Base-by-base conservation (phyloP, 30 jellyfish, hydroid and myxozoan genomes). In the Pelagia noctiluca region DNA sequence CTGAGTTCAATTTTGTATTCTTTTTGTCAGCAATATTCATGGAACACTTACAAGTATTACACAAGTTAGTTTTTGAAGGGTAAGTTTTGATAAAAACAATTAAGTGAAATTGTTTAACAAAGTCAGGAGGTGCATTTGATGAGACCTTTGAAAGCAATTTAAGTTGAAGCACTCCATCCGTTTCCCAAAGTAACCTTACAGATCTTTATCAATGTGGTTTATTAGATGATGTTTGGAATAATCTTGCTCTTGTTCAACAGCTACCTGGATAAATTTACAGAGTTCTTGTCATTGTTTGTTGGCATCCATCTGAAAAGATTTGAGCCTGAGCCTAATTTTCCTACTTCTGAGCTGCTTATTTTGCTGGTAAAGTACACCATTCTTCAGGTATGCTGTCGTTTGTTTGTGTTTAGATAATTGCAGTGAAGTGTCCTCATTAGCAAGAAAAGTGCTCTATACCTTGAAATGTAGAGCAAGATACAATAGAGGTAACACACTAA, bases 241-340 rank as follows among this genome's bases (percentile, higher is more conserved):
- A n/a, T 84, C 61, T 65, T 75, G 21, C 46, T 38, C 53, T 87
- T 65, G 21, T 2, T 32, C 84, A 80, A 38, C 83, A 93, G 98
- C 72, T 93, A 93, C 84, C 71, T 93, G 87, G 98, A 93, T 84
- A 93, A 93, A 87, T 93, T 93, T 52, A 93, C 98, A 4, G 98
- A 93, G 64, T 93, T 80, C 52, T 90, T 93, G 65, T 64, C 82
- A 25, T 75, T 93, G 67, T 93, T 93, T 74, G 97, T 93, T 74
- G 76, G 96, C 38, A 93, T 80, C 52, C 98, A 93, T 49, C 71
- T 93, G 74, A 93, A 84, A 67, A 73, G 98, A 77, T 93, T 93
- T 82, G 98, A 93, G 81, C 97, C 98, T 21, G 80, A 88, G 50
- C 29, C 32, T 29, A 87, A 75, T 81, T 93, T 93, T 77, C 98